Conservation (phyloP, 2,113 vertebrate genomes). For the Chaetodon auriga region DNA sequence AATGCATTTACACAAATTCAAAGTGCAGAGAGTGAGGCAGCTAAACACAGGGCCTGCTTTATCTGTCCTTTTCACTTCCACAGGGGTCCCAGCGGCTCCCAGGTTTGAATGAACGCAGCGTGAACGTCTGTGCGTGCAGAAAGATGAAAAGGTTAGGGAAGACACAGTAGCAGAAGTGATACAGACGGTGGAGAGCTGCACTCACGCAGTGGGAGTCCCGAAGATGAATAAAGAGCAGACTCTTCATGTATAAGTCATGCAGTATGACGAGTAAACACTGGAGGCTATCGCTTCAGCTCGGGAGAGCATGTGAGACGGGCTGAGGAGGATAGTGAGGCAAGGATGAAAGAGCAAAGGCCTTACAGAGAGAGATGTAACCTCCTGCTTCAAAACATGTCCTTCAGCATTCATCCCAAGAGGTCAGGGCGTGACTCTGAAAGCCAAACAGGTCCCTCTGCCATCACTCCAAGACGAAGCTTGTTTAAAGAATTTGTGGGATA, state of each 20-base stretch:
- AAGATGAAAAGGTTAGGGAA: slow-evolving; percentile 63
- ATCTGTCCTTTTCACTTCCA: slow-evolving; percentile 37
- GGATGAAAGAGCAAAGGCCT: slow-evolving; percentile 66
- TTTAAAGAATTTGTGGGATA: background rate
- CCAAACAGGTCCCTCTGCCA: slow-evolving; percentile 39
- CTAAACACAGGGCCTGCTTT: slow-evolving; percentile 17
- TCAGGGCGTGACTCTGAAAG: slow-evolving; percentile 45
- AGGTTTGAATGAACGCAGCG: slow-evolving; percentile 19
- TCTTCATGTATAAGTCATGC: slow-evolving; percentile 79
- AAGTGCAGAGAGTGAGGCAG: background rate
- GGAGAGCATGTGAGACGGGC: slow-evolving; percentile 46
- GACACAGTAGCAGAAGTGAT: slow-evolving; percentile 52
- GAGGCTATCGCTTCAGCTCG: slow-evolving; percentile 60
- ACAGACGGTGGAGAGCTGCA: slow-evolving; percentile 33
- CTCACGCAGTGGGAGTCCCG: slow-evolving; percentile 56
- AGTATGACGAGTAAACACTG: slow-evolving; percentile 69
- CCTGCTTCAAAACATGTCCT: slow-evolving; percentile 66
- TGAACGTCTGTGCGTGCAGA: slow-evolving; percentile 30
- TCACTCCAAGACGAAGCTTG: background rate
- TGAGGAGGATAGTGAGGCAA: slow-evolving; percentile 53
- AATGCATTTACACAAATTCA: slow-evolving; percentile 1
- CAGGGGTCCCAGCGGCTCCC: slow-evolving; percentile 13
- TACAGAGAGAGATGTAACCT: slow-evolving; percentile 61
- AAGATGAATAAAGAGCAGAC: slow-evolving; percentile 74
- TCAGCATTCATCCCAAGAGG: slow-evolving; percentile 63